Percentiles rank a stretch among this genome's conserved stretches.
phyloP scores from a whole-genome alignment of 2,797 vertebrate species.

The Coluber constrictor region DNA sequence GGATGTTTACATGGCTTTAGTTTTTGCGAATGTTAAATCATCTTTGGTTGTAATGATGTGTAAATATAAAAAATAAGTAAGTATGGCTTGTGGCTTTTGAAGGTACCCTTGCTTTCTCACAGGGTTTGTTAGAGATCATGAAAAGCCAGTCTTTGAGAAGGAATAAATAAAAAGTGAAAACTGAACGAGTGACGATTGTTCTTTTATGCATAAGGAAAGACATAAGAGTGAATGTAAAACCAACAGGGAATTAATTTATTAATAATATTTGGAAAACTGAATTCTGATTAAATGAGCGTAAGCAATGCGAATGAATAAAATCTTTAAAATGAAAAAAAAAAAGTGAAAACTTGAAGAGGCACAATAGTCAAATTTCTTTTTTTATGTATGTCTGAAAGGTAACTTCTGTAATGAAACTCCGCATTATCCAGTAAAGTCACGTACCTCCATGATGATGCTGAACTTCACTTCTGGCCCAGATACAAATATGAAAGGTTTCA shows the following conservation, averaged over 20 bases:
- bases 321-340: neutral
- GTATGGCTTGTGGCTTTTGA: neutral
- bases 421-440: slow-evolving; percentile 9
- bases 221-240: neutral
- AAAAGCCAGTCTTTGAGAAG: neutral
- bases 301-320: neutral
- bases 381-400: slow-evolving; percentile 11
- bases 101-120: neutral
- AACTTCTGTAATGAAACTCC: slow-evolving; percentile 9
- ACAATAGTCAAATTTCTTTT: neutral
- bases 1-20: neutral
- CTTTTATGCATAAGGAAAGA: neutral
- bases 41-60: neutral
- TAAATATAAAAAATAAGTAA: neutral
- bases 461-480: slow-evolving; percentile 2
- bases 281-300: neutral
- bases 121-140: neutral
- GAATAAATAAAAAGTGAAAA: neutral
- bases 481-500: slow-evolving; percentile 20
- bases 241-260: neutral
- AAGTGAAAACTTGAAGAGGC: neutral
- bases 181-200: neutral
- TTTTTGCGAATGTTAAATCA: neutral
- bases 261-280: neutral
- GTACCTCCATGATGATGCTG: neutral